Evolutionary conservation across 2,888 invertebrate genomes (phyloP).

Genomic region (Lasioglossum figueresi): DNA sequence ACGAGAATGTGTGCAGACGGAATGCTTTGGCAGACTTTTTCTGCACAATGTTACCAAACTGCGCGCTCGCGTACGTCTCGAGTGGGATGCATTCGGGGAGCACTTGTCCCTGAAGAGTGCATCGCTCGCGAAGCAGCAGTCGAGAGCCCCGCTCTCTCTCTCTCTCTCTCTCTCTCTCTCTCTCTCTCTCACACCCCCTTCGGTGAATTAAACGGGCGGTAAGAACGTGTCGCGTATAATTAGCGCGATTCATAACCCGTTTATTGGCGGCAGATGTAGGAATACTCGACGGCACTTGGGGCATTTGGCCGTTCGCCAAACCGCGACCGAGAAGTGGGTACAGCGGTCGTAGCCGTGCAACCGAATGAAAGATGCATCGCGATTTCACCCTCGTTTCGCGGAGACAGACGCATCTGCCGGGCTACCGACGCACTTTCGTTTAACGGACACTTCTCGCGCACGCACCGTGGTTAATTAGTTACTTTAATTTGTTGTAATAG

Average conservation of each 20-base stretch:
- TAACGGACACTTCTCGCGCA: no score
- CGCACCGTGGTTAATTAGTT: background rate
- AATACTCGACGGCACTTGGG: conserved; percentile 47
- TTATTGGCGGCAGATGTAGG: conserved; percentile 64
- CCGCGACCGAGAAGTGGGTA: background rate
- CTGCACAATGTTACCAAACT: background rate
- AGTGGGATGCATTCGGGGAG: conserved; percentile 6
- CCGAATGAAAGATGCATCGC: conserved; percentile 49
- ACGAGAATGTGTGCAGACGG: background rate
- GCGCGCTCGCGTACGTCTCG: background rate
- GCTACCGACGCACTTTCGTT: no score
- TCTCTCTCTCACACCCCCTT: background rate
- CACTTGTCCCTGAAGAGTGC: conserved; percentile 6
- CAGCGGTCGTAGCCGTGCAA: conserved; percentile 27
- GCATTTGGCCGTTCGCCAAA: conserved; percentile 59
- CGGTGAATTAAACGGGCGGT: conserved; percentile 23
- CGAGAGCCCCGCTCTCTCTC: background rate
- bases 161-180: background rate
- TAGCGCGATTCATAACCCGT: conserved; percentile 55
- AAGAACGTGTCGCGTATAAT: conserved; percentile 50
- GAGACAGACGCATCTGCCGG: background rate
- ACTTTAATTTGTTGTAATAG: no score
- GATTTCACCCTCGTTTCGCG: conserved; percentile 38
- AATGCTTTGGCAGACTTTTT: background rate
- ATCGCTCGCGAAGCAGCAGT: conserved; percentile 6